Evolutionary conservation across 2,888 invertebrate genomes (phyloP), one percentile per base, ranked within the genome.

Genomic region (Lagria hirta): DNA sequence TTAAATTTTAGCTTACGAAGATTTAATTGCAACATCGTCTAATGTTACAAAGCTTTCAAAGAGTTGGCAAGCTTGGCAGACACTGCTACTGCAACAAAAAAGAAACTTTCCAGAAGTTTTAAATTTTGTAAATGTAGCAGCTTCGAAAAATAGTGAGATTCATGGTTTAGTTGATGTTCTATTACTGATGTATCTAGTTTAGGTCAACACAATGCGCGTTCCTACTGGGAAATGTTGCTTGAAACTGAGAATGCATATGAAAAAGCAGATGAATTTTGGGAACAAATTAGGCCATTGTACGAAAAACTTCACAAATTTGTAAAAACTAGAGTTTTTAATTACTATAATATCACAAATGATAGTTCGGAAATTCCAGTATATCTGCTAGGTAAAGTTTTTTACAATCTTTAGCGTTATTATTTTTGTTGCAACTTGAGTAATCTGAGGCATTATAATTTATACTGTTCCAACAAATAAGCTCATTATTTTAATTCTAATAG

Each of bases 171-270:
- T 32, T 22, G 13, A 5, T 29, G 14, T n/a, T 22, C 11, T 10
- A 22, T 8, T 21, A 35, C 16, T 23, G 24, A 20, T 27, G 11
- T 2, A 15, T 43, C 36, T 49, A n/a, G 62, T 57, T 24, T 50
- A 62, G 76, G 66, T 43, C 71, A 69, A 52, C 69, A 68, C 33
- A 65, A 69, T 15, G 72, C 74, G 0, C 74, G 75, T 61, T 73
- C 72, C 18, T 80, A 80, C 58, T 80, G 80, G 80, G 77, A 79
- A 56, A 71, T 68, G 22, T 57, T 80, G 6, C 70, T 64, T 4
- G 79, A 80, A 49, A 75, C 75, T 51, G 73, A 75, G 59, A 74
- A 75, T 5, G 78, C 73, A 1, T 72, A 76, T 36, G 51, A 73
- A 7, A 73, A 75, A 51, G 76, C 76, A 0, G 66, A 76, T n/a